A percentile compares a stretch with the other conserved stretches of the same genome.
Conservation (phyloP, 1,140 invertebrate species). For the Colletes gigas region DNA sequence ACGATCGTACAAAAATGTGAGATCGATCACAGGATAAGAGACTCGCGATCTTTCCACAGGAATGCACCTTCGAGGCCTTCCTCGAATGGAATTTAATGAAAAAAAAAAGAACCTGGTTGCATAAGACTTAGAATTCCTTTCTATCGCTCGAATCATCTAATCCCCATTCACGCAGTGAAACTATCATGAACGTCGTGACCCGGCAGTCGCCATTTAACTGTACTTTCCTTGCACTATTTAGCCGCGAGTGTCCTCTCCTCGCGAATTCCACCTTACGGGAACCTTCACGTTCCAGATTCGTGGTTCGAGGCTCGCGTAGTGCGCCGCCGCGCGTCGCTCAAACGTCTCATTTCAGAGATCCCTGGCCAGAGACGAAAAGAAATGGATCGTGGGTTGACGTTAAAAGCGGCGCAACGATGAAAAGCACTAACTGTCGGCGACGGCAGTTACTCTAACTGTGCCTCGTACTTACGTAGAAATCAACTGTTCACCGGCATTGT, state of each 20-base stretch:
- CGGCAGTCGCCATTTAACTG: conserved; percentile 11
- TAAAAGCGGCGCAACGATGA: conserved; percentile 4
- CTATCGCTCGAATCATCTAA: not conserved
- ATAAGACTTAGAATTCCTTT: conserved; percentile 4
- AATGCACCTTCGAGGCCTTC: not conserved
- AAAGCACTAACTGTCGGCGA: conserved; percentile 25
- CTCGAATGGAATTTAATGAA: not conserved
- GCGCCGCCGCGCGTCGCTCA: not conserved
- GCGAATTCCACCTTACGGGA: conserved; percentile 6
- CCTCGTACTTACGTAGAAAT: conserved; percentile 39
- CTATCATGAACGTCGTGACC: not conserved
- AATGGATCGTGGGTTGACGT: conserved; percentile 4
- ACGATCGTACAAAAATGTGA: no score
- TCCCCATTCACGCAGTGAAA: not conserved
- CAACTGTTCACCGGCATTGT: conserved; percentile 31
- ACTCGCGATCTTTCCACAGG: not conserved
- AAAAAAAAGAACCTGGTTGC: not conserved
- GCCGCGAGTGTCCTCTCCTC: not conserved
- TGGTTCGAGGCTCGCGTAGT: not conserved
- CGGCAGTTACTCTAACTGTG: conserved; percentile 46
- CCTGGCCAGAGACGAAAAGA: not conserved
- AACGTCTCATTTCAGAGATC: not conserved
- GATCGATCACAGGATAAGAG: not conserved
- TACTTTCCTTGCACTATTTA: conserved; percentile 26
- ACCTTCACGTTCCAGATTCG: not conserved